These are phyloP conservation scores for Astropecten irregularis DNA, from an alignment of 53 echinoderm and acorn worm genomes.

Conservation along the genomic window DNA sequence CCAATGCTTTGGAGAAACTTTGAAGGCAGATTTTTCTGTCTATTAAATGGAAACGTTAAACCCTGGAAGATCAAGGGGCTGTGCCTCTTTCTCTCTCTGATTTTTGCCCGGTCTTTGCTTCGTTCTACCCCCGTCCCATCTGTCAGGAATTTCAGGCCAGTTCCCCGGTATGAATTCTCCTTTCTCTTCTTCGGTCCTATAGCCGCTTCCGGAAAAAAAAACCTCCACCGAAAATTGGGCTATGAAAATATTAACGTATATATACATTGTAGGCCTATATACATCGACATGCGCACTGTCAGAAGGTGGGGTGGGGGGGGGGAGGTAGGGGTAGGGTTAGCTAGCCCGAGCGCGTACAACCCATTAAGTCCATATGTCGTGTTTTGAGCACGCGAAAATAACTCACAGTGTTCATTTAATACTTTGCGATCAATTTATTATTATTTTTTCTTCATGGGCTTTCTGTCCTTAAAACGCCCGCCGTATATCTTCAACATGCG, in stretches of 20 bases:
- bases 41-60: constrained; percentile 1
- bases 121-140: constrained; percentile 2
- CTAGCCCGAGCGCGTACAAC: not conserved
- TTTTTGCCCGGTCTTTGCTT: too few species aligned
- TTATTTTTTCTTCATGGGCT: too few species aligned
- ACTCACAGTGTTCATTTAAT: constrained; percentile 1
- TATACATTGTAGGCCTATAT: too few species aligned
- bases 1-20: constrained; percentile 30
- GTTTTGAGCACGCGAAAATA: constrained; percentile 17
- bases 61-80: not conserved
- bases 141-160: constrained; percentile 27
- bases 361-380: constrained; percentile 55
- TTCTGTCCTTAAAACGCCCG: too few species aligned
- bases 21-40: too few species aligned
- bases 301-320: too few species aligned
- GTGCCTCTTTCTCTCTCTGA: too few species aligned
- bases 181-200: too few species aligned
- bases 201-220: constrained; percentile 54
- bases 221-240: constrained; percentile 12
- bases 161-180: not conserved
- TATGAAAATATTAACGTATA: constrained; percentile 40
- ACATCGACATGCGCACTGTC: constrained; percentile 36
- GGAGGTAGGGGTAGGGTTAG: too few species aligned
- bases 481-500: too few species aligned
- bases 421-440: constrained; percentile 11